Base-by-base conservation (phyloP, 2,888 invertebrate species). In the Unio pictorum region DNA sequence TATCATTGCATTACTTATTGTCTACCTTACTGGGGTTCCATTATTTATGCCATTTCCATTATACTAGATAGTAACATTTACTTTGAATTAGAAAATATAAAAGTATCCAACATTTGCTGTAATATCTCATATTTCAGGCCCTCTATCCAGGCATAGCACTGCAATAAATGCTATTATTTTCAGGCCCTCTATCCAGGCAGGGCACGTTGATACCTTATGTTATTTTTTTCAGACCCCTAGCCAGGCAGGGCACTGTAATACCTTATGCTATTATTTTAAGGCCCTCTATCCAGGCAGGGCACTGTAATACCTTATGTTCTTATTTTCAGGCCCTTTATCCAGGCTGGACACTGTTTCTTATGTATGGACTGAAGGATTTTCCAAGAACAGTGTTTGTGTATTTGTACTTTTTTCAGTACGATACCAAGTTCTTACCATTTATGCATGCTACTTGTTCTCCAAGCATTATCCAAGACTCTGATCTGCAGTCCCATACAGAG, bases 121-220 rank as follows among this genome's bases (percentile, higher is more conserved):
- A 28, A 59, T 28, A 15, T 20, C 7, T 11, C 55, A 28, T 54
- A 54, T 45, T 80, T 45, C 80, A 87, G 87, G 76, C 84, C 8
- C 61, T 28, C 28, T 28, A 3, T 28, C 28, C 18, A 20, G 18
- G 17, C 17, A 55, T 18, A 4, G 18, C 15, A 30, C 28, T 4
- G 4, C 4, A 28, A 59, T 28, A 15, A 17, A 1, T 11, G 26
- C 15, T 18, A 26, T 67, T 54, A 54, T 45, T 80, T 79, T 45
- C 80, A 87, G 87, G 78, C 84, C 8, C 61, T 85, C n/a, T 75
- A 84, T 69, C 84, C 81, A 17, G 86, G 84, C 55, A 75, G 81
- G 66, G 78, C 81, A 8, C 61, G 84, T 61, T 84, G 4, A 59
- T 28, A 15, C 28, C 7, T 11, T 64, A 28, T 56, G 26, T 26